A percentile compares a stretch with the other conserved stretches of the same genome.
Evolutionary conservation across 2,888 invertebrate genomes (phyloP).

Genomic region (Eumacrocentrus americanus): DNA sequence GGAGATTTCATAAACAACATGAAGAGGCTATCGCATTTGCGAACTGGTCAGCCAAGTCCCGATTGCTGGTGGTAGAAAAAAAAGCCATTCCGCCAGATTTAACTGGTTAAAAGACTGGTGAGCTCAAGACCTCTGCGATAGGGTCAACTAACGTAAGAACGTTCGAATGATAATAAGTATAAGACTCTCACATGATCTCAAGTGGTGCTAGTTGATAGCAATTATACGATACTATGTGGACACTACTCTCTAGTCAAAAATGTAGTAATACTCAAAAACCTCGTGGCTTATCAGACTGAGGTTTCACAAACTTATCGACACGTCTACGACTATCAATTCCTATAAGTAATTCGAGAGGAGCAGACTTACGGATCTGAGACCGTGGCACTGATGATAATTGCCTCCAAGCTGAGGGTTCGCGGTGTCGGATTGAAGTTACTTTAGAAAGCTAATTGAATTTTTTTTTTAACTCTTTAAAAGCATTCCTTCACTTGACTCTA

Average conservation of each 20-base stretch:
- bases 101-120: constrained; percentile 30
- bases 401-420: not conserved
- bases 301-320: too few species aligned
- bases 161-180: too few species aligned
- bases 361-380: not conserved
- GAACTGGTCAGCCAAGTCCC: constrained; percentile 19
- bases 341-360: not conserved
- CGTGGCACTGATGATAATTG: not conserved
- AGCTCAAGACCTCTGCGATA: constrained; percentile 30
- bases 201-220: too few species aligned
- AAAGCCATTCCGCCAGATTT: constrained; percentile 21
- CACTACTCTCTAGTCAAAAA: too few species aligned
- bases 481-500: not conserved
- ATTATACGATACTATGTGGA: too few species aligned
- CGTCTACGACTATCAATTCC: too few species aligned
- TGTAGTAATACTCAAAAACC: too few species aligned
- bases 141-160: too few species aligned
- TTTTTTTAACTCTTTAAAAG: not conserved
- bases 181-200: too few species aligned
- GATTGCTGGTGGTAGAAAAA: constrained; percentile 28
- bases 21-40: constrained; percentile 26
- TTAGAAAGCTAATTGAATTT: not conserved
- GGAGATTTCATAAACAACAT: constrained; percentile 22
- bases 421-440: constrained; percentile 4
- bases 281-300: too few species aligned